Conservation (phyloP, 2,113 vertebrate species). For the Globicephala melas region DNA sequence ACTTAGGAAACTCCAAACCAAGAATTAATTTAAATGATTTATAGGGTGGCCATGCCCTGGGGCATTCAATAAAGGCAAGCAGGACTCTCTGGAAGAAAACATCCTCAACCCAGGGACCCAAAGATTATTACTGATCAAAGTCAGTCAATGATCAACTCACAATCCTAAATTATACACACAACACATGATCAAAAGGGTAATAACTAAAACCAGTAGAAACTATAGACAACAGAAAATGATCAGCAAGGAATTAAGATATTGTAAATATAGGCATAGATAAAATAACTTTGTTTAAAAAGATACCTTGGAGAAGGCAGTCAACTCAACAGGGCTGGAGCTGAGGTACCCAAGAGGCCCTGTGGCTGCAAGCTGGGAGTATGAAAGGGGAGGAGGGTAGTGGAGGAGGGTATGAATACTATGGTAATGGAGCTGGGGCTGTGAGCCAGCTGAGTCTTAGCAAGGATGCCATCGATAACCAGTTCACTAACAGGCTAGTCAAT, state of each 20-base stretch:
- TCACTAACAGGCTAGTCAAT: too few relatives aligned
- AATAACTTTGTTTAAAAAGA: background rate
- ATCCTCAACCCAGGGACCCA: background rate
- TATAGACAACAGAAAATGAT: background rate
- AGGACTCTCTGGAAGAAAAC: background rate
- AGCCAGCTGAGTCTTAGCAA: background rate
- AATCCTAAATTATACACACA: background rate
- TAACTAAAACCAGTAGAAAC: background rate
- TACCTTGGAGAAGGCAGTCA: background rate
- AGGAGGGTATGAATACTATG: accelerated
- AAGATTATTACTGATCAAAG: background rate
- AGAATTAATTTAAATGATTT: background rate
- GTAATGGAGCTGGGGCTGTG: too few relatives aligned
- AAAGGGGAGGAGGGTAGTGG: accelerated
- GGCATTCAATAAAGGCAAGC: background rate
- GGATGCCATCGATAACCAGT: too few relatives aligned
- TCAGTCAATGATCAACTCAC: background rate
- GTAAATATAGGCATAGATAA: background rate
- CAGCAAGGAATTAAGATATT: background rate
- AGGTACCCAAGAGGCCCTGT: background rate
- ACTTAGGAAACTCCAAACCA: background rate
- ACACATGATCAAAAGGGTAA: background rate
- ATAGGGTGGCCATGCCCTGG: background rate
- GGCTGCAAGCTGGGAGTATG: too few relatives aligned
- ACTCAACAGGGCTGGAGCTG: background rate